Evolutionary conservation across 2,113 vertebrate genomes (phyloP), one percentile per base, ranked within the genome.

Genomic region (Nibea albiflora): DNA sequence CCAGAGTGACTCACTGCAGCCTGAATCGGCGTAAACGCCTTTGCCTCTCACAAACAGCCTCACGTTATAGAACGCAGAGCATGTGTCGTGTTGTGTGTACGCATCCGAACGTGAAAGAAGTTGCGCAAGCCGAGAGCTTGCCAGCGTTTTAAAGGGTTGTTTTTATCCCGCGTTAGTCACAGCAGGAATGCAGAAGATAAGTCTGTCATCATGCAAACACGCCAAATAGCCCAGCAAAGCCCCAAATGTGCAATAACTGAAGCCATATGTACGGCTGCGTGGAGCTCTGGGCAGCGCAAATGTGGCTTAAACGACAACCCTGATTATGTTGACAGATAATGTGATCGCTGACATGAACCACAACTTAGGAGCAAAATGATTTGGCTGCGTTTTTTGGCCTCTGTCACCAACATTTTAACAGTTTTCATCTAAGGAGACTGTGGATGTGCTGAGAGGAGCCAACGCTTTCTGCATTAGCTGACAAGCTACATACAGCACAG

Each of bases 101-200:
- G 14, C 74, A 39, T 61, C 9, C 5, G 4, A 66, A 70, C 15
- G 64, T 65, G 5, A 31, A 31, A 35, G 54, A 64, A 15, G 75
- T 80, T 88, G 58, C 16, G 4, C 57, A 78, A 84, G 56, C 52
- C 0, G 26, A 60, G 65, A 62, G 65, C 86, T 24, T n/a, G 68
- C 72, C 75, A 70, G 52, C 70, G 3, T 80, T 80, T 70, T 72
- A 75, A 9, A 19, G 28, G 0, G 58, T 78, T 70, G 11, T 83
- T 82, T 85, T 79, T 26, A 84, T 84, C 66, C 83, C 2, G 77
- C 35, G 69, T 85, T 80, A 61, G 67, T 83, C 73, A 85, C 80
- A 83, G 84, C 75, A 87, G 84, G 88, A 90, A 88, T 85, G 87
- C 70, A 46, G 73, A 61, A 77, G 89, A 92, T 85, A 81, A 81